These are phyloP conservation scores for Eupithecia dodoneata DNA, from an alignment of 2,888 invertebrate genomes.

Conservation along the genomic window DNA sequence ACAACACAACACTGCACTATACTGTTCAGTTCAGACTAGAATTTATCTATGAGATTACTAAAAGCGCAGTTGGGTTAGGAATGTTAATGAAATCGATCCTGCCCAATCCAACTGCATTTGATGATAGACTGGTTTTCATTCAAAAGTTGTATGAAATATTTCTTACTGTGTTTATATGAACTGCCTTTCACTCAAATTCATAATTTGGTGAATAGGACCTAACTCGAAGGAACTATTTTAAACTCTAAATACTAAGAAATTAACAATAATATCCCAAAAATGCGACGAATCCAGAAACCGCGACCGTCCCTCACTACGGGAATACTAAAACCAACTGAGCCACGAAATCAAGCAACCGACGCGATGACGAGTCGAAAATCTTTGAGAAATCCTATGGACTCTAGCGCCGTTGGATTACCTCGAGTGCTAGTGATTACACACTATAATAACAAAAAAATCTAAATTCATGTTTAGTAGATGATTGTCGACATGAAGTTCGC, in stretches of 20 bases:
- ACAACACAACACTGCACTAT: not conserved
- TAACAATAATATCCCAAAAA: no score
- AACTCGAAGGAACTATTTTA: not conserved
- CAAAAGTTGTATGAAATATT: not conserved
- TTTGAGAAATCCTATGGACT: no score
- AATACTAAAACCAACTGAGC: no score
- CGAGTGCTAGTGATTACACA: no score
- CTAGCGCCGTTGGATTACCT: no score
- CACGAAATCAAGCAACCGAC: no score
- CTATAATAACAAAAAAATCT: not conserved
- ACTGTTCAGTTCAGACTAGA: constrained; percentile 1
- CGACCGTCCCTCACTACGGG: no score
- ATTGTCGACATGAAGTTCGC: not conserved
- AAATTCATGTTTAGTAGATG: not conserved
- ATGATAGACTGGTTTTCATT: not conserved
- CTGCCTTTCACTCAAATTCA: not conserved
- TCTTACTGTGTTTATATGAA: not conserved
- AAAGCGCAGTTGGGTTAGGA: not conserved
- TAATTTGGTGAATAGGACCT: not conserved
- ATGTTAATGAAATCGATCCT: not conserved
- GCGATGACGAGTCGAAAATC: no score
- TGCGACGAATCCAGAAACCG: no score
- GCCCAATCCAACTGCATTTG: not conserved
- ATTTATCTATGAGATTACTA: constrained; percentile 1
- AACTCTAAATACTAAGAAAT: not conserved